Percentiles rank a stretch among this genome's conserved stretches.
Evolutionary conservation across 2,888 invertebrate species (phyloP).

Genomic region (Polymixis lichenea): DNA sequence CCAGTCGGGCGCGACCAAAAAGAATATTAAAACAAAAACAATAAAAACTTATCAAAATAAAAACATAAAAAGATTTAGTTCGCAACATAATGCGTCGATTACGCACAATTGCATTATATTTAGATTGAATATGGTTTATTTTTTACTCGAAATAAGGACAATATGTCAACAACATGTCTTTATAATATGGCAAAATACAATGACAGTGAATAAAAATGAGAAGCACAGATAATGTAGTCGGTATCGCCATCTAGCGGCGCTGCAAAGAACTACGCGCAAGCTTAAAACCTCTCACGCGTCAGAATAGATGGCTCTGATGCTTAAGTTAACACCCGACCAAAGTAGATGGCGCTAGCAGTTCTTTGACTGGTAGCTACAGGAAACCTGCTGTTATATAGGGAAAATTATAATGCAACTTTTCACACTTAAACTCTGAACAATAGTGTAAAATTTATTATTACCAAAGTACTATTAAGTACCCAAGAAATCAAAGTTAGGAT

Average conservation of each 20-base stretch:
- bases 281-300: neutral
- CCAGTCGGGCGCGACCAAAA: too few relatives aligned
- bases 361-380: neutral
- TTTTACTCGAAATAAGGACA: constrained; percentile 34
- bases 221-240: neutral
- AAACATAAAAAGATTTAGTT: neutral
- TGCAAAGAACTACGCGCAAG: constrained; percentile 17
- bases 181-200: neutral
- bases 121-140: constrained; percentile 1
- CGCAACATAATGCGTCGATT: neutral
- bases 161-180: constrained; percentile 32
- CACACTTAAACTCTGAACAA: neutral
- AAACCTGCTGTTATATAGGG: neutral
- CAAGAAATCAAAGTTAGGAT: neutral
- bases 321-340: neutral
- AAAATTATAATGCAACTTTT: constrained; percentile 1
- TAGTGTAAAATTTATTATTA: neutral
- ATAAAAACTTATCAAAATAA: neutral
- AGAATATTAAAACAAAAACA: too few relatives aligned
- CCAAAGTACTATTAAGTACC: neutral
- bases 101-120: neutral
- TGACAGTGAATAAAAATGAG: neutral
- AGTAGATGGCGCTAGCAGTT: constrained; percentile 35
- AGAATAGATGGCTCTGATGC: neutral
- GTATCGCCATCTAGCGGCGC: constrained; percentile 39